Base-by-base conservation (phyloP, 2,113 vertebrate genomes). In the Perognathus longimembris region DNA sequence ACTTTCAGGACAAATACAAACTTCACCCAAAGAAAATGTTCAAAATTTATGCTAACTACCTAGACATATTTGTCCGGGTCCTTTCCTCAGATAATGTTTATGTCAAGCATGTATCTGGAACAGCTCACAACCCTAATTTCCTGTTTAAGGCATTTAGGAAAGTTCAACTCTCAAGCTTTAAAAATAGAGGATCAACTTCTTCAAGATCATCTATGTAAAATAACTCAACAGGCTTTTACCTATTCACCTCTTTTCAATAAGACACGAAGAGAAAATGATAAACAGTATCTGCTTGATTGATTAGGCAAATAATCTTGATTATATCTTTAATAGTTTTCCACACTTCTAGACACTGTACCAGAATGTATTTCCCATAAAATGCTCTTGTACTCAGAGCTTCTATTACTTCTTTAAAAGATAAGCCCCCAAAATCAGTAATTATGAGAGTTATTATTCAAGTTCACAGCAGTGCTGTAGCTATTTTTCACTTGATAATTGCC, bases 401-500 rank as follows among this genome's bases (percentile, higher is more conserved):
- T 71, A 30, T 93, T 45, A 32, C 94, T 97, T 92, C 91, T 86
- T 94, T 38, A 57, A 92, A 97, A 88, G 66, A 95, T 85, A 81
- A 92, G 88, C 63, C 92, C 63, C 92, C 90, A 88, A 97, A 85
- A 93, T 96, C 89, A 91, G 91, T 95, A 97, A 96, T 97, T 96
- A 90, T 90, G 79, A 92, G 89, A 89, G 36, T 86, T 93, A 96
- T 97, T 95, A 96, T 96, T 96, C 94, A 96, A 94, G 88, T 97
- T 97, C 96, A 90, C 96, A 95, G 94, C 85, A 93, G 88, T 89
- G 77, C 3, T 6, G 20, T 15, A 15, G 82, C 96, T 96, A 79
- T 96, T 96, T 97, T 97, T 97, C 92, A 97, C 96, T 97, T 95
- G 92, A 92, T 97, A 98, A 97, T 98, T 97, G 96, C 95, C 89